Base-by-base conservation (phyloP, 1,140 invertebrate species). In the Cydia pomonella region DNA sequence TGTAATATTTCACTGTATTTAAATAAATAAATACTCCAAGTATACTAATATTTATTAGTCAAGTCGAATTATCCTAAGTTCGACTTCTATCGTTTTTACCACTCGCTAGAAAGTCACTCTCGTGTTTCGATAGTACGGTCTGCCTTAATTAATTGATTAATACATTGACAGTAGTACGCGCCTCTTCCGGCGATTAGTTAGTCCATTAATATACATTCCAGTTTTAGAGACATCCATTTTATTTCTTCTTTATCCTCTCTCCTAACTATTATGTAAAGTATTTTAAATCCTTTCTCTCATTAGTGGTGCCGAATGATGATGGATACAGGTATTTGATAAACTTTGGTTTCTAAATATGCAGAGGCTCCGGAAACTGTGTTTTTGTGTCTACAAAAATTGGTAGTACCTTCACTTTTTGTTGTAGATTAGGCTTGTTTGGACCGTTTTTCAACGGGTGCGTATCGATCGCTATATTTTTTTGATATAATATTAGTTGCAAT, bases 81-180 rank as follows among this genome's bases (percentile, higher is more conserved):
- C 1, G 29, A 33, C 29, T 33, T 33, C 7, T 27, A 27, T n/a
- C 12, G 13, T 10, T n/a, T 33, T 41, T 9, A 33, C 16, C 18
- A 69, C 16, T 69, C 29, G 6, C 64, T 69, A 9, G 64, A 69
- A 69, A 33, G 29, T 66, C 64, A 38, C 64, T 33, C 33, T 66
- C 63, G 23, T 2, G n/a, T 6, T 69, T 27, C 29, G 3, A 18
- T 69, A 33, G 29, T 69, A 69, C 27, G 27, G 13, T 2, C 3
- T 18, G 64, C 23, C 33, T 69, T 69, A 69, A 69, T 69, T 69
- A 69, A 69, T 69, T 69, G 64, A 69, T 66, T 66, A 66, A 66
- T 69, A 38, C 64, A 69, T 41, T 33, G 25, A 33, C 64, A 69
- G 64, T 66, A 66, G 64, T 69, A 69, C 64, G 29, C 29, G 63